These are phyloP conservation scores for Oriolus oriolus DNA, from an alignment of 2,113 vertebrate genomes.

Conservation along the genomic window DNA sequence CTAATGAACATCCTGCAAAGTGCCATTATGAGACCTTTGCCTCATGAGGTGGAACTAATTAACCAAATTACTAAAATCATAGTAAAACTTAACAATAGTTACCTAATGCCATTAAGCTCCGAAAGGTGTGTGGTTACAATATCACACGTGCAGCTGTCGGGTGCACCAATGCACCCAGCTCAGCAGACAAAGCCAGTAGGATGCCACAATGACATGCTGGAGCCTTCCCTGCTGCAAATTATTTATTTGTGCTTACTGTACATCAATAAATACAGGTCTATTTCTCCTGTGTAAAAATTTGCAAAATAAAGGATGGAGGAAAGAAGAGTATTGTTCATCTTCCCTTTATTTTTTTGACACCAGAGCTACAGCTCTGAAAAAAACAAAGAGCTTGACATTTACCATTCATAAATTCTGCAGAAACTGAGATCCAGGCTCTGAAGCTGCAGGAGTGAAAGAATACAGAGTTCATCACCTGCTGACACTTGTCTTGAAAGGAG, in stretches of 20 bases:
- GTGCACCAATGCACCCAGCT: background rate
- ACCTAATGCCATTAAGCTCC: background rate
- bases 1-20: slow-evolving; percentile 21
- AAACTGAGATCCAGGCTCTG: slow-evolving; percentile 46
- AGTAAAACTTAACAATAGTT: background rate
- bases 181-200: background rate
- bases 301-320: slow-evolving; percentile 26
- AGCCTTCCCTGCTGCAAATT: background rate
- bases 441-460: slow-evolving; percentile 56
- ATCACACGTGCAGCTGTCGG: background rate
- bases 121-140: background rate
- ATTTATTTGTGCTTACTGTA: slow-evolving; percentile 32
- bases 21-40: background rate
- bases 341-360: slow-evolving; percentile 42
- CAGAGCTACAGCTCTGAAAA: slow-evolving; percentile 35
- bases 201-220: background rate
- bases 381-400: slow-evolving; percentile 67
- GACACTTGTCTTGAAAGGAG: slow-evolving; percentile 26
- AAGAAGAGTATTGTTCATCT: background rate
- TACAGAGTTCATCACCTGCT: slow-evolving; percentile 58
- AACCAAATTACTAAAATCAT: slow-evolving; percentile 31
- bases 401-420: slow-evolving; percentile 58
- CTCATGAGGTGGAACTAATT: slow-evolving; percentile 41
- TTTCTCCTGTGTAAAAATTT: slow-evolving; percentile 22
- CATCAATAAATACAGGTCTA: background rate